A percentile compares a stretch with the other conserved stretches of the same genome.
Conservation (phyloP, 2,797 vertebrate species). For the Remorina albescens region DNA sequence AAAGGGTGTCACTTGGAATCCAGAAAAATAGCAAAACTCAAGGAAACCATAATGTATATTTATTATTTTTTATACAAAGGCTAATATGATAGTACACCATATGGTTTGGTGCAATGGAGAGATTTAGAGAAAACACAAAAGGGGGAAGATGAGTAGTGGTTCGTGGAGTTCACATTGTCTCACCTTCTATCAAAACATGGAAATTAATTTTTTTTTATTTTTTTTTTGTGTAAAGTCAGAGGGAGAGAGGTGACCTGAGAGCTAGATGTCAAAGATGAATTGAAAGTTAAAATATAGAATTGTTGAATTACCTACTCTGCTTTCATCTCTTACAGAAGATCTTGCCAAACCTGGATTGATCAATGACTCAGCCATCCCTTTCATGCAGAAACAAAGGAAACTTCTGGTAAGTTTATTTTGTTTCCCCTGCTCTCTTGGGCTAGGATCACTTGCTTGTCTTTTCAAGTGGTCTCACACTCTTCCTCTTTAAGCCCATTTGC, state of each 20-base stretch:
- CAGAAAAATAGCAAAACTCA: neutral
- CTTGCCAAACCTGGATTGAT: slow-evolving; percentile 21
- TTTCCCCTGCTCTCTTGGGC: slow-evolving; percentile 7
- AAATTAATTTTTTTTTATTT: slow-evolving; percentile 26
- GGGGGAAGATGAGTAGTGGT: slow-evolving; percentile 27
- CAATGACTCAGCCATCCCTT: neutral
- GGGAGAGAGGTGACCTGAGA: slow-evolving; percentile 30
- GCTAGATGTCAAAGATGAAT: slow-evolving; percentile 14
- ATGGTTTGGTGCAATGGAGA: slow-evolving; percentile 29
- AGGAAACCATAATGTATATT: no score
- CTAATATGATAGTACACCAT: slow-evolving; percentile 4
- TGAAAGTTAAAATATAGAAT: slow-evolving; percentile 26
- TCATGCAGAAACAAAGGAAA: neutral
- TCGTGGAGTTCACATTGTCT: slow-evolving; percentile 57
- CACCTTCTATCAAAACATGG: slow-evolving; percentile 59
- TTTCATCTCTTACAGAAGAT: slow-evolving; percentile 30
- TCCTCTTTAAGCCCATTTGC: slow-evolving; percentile 22
- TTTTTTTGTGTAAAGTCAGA: slow-evolving; percentile 26
- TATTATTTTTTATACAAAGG: neutral
- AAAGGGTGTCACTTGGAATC: neutral
- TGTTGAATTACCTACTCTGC: slow-evolving; percentile 19
- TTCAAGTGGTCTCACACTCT: slow-evolving; percentile 3
- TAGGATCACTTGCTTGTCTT: neutral
- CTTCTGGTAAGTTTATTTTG: slow-evolving; percentile 13
- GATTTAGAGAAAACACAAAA: slow-evolving; percentile 37